Evolutionary conservation across 2,888 invertebrate species (phyloP), one percentile per base, ranked within the genome.

Genomic region (Drosophila mimetica): DNA sequence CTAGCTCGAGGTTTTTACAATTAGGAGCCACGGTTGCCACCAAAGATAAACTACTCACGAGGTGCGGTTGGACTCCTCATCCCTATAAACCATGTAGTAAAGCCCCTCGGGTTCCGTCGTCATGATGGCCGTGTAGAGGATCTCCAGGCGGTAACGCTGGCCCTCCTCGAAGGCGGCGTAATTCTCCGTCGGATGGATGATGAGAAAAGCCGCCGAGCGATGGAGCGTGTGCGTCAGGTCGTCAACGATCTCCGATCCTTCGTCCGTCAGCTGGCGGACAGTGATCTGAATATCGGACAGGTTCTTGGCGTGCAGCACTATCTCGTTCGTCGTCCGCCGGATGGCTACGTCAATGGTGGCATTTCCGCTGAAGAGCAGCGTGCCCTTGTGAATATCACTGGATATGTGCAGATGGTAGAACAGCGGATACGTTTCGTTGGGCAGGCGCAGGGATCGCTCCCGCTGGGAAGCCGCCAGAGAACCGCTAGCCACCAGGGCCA

Each of bases 21-120:
- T 2, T n/a, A 34, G n/a, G 34, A n/a, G 5, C 2, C 1, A 18
- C 5, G 9, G 25, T 44, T 25, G 25, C 42, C 9, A 9, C n/a
- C 2, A 25, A 44, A 44, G 25, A 44, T 28, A 28, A 11, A 46
- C 41, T 71, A 89, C 91, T 89, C 77, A 91, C 91, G 82, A 79
- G n/a, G 94, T 86, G 11, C 53, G 50, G 69, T 86, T 84, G 34
- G 77, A 91, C 11, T 73, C 30, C 22, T 75, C 73, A 39, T 92
- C 90, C 18, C 66, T 50, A 58, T 94, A 95, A 2, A 92, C 93
- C 34, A 94, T 93, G 25, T 93, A 91, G 75, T 95, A 95, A 25
- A 96, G 93, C 18, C 95, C 96, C 59, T 93, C 93, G 89, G 95
- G 92, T 39, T 94, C 93, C 16, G 92, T 92, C 34, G 93, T 93